Evolutionary conservation across 2,113 vertebrate species (phyloP).

Genomic region (Aspidoscelis tigris): DNA sequence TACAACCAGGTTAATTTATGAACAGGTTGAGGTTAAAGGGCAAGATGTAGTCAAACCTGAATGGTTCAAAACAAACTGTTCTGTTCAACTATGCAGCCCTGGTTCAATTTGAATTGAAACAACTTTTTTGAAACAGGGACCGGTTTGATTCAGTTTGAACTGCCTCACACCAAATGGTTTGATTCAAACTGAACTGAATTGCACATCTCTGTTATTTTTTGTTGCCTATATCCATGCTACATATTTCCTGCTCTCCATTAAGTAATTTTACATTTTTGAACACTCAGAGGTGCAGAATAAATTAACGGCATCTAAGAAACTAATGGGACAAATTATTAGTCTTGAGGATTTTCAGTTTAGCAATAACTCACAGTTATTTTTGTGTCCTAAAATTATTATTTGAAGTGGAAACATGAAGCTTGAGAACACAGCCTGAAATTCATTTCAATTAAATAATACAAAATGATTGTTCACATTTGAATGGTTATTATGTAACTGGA

Average conservation of each 20-base stretch:
- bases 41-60: too few relatives aligned
- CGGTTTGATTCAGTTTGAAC: too few relatives aligned
- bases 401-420: constrained; percentile 1
- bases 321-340: constrained; percentile 13
- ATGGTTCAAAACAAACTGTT: too few relatives aligned
- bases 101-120: too few relatives aligned
- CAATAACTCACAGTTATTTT: constrained; percentile 24
- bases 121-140: too few relatives aligned
- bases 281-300: constrained; percentile 23
- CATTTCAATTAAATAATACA: constrained; percentile 30
- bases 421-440: constrained; percentile 17
- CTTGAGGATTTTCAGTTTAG: constrained; percentile 6
- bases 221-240: not conserved
- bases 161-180: too few relatives aligned
- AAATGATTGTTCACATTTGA: constrained; percentile 12
- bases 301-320: constrained; percentile 20
- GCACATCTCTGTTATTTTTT: not conserved
- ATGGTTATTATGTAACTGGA: constrained; percentile 15
- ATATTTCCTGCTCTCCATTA: constrained; percentile 1
- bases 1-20: too few relatives aligned
- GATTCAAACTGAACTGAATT: not conserved
- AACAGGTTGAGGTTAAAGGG: too few relatives aligned
- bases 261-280: constrained; percentile 18
- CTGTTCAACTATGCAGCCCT: too few relatives aligned
- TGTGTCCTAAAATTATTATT: constrained; percentile 26